Base-by-base conservation (phyloP, 2,888 invertebrate genomes). In the Lasioglossum calceatum region DNA sequence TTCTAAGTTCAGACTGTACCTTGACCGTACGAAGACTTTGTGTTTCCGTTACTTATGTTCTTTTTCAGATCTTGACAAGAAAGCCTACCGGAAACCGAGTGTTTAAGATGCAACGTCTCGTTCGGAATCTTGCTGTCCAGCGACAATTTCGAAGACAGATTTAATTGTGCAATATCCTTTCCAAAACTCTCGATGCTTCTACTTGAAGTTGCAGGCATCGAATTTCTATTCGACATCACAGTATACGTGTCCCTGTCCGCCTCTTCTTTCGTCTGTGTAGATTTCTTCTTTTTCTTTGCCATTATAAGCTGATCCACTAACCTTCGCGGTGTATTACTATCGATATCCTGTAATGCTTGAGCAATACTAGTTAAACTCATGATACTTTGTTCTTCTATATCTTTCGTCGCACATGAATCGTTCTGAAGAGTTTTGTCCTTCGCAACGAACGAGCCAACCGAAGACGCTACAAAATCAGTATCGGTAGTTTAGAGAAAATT, bases 321-420 rank as follows among this genome's bases (percentile, higher is more conserved):
- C 91, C 92, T 92, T 73, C 93, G 87, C 4, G 95, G 95, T 23
- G 94, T 94, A 16, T 87, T 91, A 44, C 89, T 92, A 42, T 93
- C 92, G 16, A 90, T 90, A 50, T 93, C 91, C 75, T 94, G 91
- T 4, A 95, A 82, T n/a, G 92, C 92, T 78, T 92, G 92, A 36
- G 93, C 94, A 71, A 95, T 95, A 73, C 91, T 93, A 39, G 92
- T 94, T 32, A 95, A 82, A 87, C 94, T 95, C 93, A 95, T 93
- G 10, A 94, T 78, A 70, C 93, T 94, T 32, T 91, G 92, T 61
- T 93, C 92, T 72, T 92, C 90, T 44, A 85, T 77, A 19, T 89
- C 89, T 16, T 83, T 90, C n/a, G 83, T 77, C 14, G 58, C 36
- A 74, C 79, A 85, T 23, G 80, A 44, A 23, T 77, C 36, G 27